Base-by-base conservation (phyloP, 2,888 invertebrate genomes). In the Leptarthrus brevirostris region DNA sequence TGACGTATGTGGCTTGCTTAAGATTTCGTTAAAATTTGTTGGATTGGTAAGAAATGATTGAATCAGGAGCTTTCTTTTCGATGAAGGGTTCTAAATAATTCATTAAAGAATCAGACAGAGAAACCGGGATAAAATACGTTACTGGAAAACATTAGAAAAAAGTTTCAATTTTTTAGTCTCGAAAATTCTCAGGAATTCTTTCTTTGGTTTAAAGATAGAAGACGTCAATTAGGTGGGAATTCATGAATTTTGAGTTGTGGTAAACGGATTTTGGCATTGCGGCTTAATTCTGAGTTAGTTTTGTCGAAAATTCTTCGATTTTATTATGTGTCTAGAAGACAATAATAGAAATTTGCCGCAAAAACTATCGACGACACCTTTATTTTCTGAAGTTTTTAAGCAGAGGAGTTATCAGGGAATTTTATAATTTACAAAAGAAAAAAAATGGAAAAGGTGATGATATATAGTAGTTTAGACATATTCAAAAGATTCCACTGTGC, bases 181-280 rank as follows among this genome's bases (percentile, higher is more conserved):
- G 16, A 30, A 44, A 56, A 75, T 69, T 73, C 58, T n/a, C 26
- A 10, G 20, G 49, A 53, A 54, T 22, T 36, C 66, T 54, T 58
- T 73, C 26, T 44, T 70, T 5, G 47, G 18, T 24, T 66, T 73
- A 24, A 16, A 58, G 40, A 71, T 40, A 73, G 64, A 73, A 75
- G 74, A 71, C 52, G 71, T 73, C 75, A 75, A 75, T 75, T 75
- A 75, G 75, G 56, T 72, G 71, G 75, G 74, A 75, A 75, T 74
- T 75, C 66, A 61, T 64, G 69, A 72, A 54, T 56, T 64, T 52
- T 49, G 49, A 24, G 18, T 24, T 44, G 44, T 49, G 44, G 49
- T 49, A 61, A 10, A 49, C n/a, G 20, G 64, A 1, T 3, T 64
- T 22, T 36, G 64, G 64, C 44, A 44, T 64, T 40, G 36, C 64